Evolutionary conservation across 1,140 invertebrate genomes (phyloP).

Genomic region (Chionoecetes opilio): DNA sequence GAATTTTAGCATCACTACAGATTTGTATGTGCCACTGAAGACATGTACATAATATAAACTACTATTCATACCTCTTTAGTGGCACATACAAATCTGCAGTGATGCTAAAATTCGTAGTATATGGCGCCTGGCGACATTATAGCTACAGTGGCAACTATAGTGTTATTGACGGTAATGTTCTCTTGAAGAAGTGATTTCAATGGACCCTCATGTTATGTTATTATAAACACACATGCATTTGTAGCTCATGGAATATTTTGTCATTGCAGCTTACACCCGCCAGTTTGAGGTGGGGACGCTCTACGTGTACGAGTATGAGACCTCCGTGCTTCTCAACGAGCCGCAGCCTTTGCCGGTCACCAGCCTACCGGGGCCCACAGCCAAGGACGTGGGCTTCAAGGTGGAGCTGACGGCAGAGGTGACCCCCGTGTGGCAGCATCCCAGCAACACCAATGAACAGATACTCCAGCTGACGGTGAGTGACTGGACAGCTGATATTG

Average conservation of each 20-base stretch:
- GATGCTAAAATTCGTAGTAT: too few relatives aligned
- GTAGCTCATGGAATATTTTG: not conserved
- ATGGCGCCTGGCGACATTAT: too few relatives aligned
- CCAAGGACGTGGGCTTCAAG: constrained; percentile 87
- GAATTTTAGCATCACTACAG: too few relatives aligned
- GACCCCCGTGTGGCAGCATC: constrained; percentile 85
- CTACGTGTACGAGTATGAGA: constrained; percentile 84
- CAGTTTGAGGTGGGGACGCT: constrained; percentile 83
- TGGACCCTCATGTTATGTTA: too few relatives aligned
- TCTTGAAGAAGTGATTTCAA: too few relatives aligned
- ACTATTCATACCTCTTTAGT: too few relatives aligned
- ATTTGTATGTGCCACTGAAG: too few relatives aligned
- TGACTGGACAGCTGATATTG: not conserved
- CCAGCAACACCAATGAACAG: constrained; percentile 83
- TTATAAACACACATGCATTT: too few relatives aligned
- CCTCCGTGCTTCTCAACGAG: constrained; percentile 85
- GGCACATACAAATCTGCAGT: too few relatives aligned
- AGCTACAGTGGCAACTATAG: too few relatives aligned
- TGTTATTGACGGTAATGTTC: too few relatives aligned
- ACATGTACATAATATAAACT: too few relatives aligned
- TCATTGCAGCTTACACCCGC: constrained; percentile 80
- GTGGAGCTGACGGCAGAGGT: constrained; percentile 84
- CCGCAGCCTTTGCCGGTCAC: constrained; percentile 82
- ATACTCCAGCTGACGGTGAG: constrained; percentile 82
- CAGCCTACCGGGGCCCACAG: constrained; percentile 81